Conservation (phyloP, 1,140 invertebrate genomes). For the Heliconius himera region DNA sequence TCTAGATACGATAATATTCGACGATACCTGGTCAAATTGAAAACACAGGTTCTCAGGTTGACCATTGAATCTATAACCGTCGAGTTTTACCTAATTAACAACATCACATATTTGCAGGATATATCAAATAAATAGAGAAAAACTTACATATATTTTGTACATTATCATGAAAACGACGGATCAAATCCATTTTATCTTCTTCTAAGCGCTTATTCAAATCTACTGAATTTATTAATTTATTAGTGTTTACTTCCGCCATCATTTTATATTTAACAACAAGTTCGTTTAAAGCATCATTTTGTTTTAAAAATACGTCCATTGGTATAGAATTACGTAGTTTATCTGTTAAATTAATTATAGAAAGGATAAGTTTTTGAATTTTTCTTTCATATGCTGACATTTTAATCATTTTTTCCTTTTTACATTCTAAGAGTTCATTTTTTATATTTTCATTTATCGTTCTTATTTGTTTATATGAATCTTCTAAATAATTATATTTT, state of each 20-base stretch:
- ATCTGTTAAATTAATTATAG: conserved; percentile 61
- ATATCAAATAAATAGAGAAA: neutral
- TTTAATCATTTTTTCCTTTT: conserved; percentile 57
- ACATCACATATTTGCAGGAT: too few relatives aligned
- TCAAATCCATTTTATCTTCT: conserved; percentile 47
- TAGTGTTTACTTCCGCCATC: conserved; percentile 49
- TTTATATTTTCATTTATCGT: conserved; percentile 70
- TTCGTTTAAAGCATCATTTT: conserved; percentile 65
- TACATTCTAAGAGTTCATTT: conserved; percentile 66
- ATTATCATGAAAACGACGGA: neutral
- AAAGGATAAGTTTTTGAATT: conserved; percentile 63
- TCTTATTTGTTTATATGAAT: conserved; percentile 68
- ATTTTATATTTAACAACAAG: conserved; percentile 63
- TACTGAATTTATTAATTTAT: conserved; percentile 35
- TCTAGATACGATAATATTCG: too few relatives aligned
- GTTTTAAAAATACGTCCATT: conserved; percentile 69
- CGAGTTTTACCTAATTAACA: too few relatives aligned
- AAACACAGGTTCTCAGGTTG: too few relatives aligned
- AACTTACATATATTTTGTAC: neutral
- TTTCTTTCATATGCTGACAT: conserved; percentile 65
- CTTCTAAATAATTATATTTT: conserved; percentile 71
- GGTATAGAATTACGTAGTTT: conserved; percentile 64
- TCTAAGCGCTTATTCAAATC: conserved; percentile 51
- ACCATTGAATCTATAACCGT: too few relatives aligned
- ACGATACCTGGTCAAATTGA: too few relatives aligned